Evolutionary conservation across 2,888 invertebrate species (phyloP).

Genomic region (Drosophila pseudotalamancana): DNA sequence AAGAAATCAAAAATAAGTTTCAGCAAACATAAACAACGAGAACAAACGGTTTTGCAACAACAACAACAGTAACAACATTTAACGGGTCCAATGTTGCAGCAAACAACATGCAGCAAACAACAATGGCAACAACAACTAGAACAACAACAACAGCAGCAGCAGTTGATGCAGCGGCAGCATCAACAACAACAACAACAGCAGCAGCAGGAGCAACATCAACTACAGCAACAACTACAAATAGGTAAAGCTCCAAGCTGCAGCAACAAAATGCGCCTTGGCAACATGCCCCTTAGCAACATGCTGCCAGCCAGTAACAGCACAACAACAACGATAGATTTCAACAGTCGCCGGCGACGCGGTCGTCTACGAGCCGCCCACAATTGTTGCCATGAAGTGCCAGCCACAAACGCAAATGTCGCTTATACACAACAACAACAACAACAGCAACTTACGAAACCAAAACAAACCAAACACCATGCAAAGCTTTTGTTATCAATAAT

Average conservation of each 20-base stretch:
- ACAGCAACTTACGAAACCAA: slow-evolving; percentile 31
- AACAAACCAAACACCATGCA: slow-evolving; percentile 53
- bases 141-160: slow-evolving; percentile 32
- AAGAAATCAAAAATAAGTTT: slow-evolving; percentile 32
- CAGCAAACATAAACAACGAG: slow-evolving; percentile 67
- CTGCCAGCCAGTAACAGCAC: slow-evolving; percentile 36
- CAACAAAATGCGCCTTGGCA: slow-evolving; percentile 37
- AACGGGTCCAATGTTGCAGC: slow-evolving; percentile 80
- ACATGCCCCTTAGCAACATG: slow-evolving; percentile 44
- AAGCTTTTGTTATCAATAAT: slow-evolving; percentile 74
- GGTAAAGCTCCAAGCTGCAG: slow-evolving; percentile 56
- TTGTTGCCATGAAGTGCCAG: slow-evolving; percentile 66
- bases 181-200: slow-evolving; percentile 18
- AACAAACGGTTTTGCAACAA: slow-evolving; percentile 65
- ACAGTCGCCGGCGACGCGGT: slow-evolving; percentile 83
- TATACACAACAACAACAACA: slow-evolving; percentile 45
- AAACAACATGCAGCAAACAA: slow-evolving; percentile 74
- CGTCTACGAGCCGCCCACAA: slow-evolving; percentile 78
- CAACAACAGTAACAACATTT: slow-evolving; percentile 51
- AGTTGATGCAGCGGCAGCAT: slow-evolving; percentile 16
- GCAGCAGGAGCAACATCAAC: slow-evolving; percentile 6
- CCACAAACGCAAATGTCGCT: slow-evolving; percentile 52
- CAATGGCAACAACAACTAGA: slow-evolving; percentile 53
- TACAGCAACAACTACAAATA: slow-evolving; percentile 25
- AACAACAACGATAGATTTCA: slow-evolving; percentile 82